phyloP scores from a whole-genome alignment of 2,113 vertebrate genomes.

The Miniopterus natalensis region DNA sequence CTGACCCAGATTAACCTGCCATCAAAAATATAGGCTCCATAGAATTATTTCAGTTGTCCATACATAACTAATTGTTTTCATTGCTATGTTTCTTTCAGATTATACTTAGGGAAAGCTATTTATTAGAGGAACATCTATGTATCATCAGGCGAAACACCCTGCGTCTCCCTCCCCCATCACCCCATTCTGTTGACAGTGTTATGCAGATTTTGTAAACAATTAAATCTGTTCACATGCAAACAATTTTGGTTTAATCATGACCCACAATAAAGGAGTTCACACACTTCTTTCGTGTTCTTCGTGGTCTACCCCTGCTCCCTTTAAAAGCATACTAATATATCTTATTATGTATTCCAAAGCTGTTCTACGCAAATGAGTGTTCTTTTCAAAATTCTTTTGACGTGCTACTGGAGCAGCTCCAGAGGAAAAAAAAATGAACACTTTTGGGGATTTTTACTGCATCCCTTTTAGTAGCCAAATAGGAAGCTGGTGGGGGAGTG shows the following conservation, averaged over 20 bases:
- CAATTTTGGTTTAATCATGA: conserved; percentile 69
- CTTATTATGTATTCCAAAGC: conserved; percentile 71
- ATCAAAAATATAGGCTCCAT: conserved; percentile 14
- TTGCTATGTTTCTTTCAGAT: conserved; percentile 58
- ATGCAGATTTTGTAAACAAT: conserved; percentile 73
- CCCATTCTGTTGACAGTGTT: conserved; percentile 43
- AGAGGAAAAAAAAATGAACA: conserved; percentile 69
- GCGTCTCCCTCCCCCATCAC: neutral
- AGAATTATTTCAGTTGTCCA: conserved; percentile 28
- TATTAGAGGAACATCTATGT: conserved; percentile 54
- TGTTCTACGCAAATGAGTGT: conserved; percentile 63
- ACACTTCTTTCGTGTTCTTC: conserved; percentile 50
- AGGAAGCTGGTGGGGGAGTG: conserved; percentile 4
- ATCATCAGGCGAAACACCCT: conserved; percentile 45
- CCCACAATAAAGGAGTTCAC: conserved; percentile 55
- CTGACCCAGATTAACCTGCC: neutral
- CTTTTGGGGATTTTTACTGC: conserved; percentile 73
- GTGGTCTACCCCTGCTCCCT: conserved; percentile 16
- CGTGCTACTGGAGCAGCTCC: conserved; percentile 71
- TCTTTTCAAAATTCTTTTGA: conserved; percentile 80
- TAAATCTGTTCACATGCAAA: conserved; percentile 73
- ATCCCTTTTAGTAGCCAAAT: conserved; percentile 66
- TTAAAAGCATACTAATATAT: conserved; percentile 65
- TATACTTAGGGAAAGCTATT: conserved; percentile 66
- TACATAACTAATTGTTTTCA: conserved; percentile 39